Evolutionary conservation across 2,797 vertebrate genomes (phyloP).

Genomic region (Diceros bicornis): DNA sequence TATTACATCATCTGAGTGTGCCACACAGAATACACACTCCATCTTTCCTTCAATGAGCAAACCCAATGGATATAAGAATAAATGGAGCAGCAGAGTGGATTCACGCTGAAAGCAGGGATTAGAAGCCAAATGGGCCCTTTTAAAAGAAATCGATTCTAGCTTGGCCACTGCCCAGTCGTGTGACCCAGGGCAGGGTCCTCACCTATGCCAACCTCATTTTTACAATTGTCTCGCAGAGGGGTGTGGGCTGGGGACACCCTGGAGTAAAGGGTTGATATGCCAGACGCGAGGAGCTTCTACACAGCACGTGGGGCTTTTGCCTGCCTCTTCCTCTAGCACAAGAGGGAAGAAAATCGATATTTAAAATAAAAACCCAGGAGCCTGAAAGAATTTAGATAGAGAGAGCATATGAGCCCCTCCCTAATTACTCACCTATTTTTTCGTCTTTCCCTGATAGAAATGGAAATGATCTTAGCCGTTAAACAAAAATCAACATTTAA

Average conservation of each 20-base stretch:
- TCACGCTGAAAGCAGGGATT: accelerated
- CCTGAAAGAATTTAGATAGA: neutral
- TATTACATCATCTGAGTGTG: accelerated
- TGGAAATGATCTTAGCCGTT: neutral
- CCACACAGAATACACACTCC: accelerated
- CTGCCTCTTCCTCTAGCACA: neutral
- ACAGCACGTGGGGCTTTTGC: neutral
- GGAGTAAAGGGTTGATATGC: neutral
- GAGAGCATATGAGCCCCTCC: neutral
- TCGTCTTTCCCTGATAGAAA: neutral
- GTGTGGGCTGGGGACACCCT: too few relatives aligned
- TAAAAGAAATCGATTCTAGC: neutral
- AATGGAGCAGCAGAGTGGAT: neutral
- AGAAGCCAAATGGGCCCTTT: neutral
- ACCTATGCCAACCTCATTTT: neutral
- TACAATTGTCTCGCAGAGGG: accelerated
- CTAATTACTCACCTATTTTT: neutral
- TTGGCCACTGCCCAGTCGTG: neutral
- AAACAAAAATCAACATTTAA: neutral
- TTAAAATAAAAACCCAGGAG: neutral
- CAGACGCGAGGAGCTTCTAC: accelerated
- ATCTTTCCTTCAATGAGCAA: accelerated
- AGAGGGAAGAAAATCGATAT: neutral
- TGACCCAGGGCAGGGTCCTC: neutral
- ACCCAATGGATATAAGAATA: accelerated